Percentiles rank a stretch among this genome's conserved stretches.
Conservation (phyloP, 2,113 vertebrate species). For the Phyllostomus discolor region DNA sequence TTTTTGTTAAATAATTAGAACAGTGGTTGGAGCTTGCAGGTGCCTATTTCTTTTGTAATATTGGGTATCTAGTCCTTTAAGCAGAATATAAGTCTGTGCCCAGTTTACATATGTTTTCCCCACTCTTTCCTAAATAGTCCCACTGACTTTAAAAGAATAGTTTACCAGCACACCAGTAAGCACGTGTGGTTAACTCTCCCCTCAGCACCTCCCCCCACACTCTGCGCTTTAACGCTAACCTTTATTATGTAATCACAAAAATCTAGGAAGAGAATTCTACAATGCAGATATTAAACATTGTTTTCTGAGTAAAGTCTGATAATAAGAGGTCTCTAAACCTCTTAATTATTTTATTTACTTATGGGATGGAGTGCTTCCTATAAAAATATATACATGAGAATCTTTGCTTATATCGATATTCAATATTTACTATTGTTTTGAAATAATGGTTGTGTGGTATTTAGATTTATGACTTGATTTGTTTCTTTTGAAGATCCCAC, state of each 20-base stretch:
- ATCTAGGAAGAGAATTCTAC: slow-evolving; percentile 8
- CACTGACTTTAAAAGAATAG: slow-evolving; percentile 33
- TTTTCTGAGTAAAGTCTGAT: slow-evolving; percentile 43
- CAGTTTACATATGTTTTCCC: neutral
- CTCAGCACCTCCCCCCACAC: neutral
- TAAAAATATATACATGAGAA: neutral
- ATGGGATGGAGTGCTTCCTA: neutral
- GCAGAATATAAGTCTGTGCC: neutral
- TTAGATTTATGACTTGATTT: slow-evolving; percentile 44
- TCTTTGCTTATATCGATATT: slow-evolving; percentile 5
- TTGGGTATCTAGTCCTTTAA: neutral
- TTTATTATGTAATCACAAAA: neutral
- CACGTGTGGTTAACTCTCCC: neutral
- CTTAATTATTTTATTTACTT: slow-evolving; percentile 44
- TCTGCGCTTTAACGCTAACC: neutral
- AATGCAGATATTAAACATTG: neutral
- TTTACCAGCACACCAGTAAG: slow-evolving; percentile 18
- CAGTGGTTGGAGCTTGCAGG: neutral
- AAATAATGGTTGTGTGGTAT: slow-evolving; percentile 34
- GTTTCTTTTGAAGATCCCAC: slow-evolving; percentile 33
- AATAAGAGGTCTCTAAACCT: neutral
- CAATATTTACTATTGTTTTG: slow-evolving; percentile 2
- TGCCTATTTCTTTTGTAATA: neutral
- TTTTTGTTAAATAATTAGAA: slow-evolving; percentile 30
- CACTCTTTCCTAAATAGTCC: slow-evolving; percentile 3